These are phyloP conservation scores for Lycaon pictus DNA, from an alignment of 2,113 vertebrate genomes.

Conservation along the genomic window DNA sequence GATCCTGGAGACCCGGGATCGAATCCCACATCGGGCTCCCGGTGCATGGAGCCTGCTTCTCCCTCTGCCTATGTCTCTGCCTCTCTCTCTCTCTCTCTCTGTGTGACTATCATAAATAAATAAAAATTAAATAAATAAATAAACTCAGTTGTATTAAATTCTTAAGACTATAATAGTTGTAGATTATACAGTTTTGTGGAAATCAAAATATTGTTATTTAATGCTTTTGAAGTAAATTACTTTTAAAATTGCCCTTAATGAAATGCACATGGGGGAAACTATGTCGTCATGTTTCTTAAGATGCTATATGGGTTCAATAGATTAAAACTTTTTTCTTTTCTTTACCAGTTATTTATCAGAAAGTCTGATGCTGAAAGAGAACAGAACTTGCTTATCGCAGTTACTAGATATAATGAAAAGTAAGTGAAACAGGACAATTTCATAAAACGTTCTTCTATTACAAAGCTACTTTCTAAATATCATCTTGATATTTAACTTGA, in stretches of 20 bases:
- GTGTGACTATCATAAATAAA: too few relatives aligned
- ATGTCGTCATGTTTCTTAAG: constrained; percentile 25
- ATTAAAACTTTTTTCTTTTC: background rate
- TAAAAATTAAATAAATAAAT: background rate
- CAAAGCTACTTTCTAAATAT: constrained; percentile 34
- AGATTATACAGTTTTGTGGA: background rate
- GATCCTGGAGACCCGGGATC: too few relatives aligned
- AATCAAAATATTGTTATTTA: constrained; percentile 15
- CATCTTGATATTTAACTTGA: constrained; percentile 38
- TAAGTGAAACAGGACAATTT: constrained; percentile 86
- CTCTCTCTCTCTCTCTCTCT: too few relatives aligned
- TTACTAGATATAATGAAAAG: constrained; percentile 95
- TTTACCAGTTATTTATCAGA: constrained; percentile 94
- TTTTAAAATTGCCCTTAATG: background rate
- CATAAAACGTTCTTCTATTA: constrained; percentile 1
- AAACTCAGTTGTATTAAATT: constrained; percentile 38
- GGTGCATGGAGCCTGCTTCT: too few relatives aligned
- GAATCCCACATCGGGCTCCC: too few relatives aligned
- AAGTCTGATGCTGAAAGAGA: constrained; percentile 92
- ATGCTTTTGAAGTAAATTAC: constrained; percentile 33
- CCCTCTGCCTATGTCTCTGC: too few relatives aligned
- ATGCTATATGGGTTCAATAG: background rate
- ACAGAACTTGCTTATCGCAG: constrained; percentile 89
- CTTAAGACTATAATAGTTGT: background rate
- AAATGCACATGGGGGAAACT: constrained; percentile 43